These are phyloP conservation scores for Rhynchonycteris naso DNA, from an alignment of 2,797 vertebrate species.

Conservation along the genomic window DNA sequence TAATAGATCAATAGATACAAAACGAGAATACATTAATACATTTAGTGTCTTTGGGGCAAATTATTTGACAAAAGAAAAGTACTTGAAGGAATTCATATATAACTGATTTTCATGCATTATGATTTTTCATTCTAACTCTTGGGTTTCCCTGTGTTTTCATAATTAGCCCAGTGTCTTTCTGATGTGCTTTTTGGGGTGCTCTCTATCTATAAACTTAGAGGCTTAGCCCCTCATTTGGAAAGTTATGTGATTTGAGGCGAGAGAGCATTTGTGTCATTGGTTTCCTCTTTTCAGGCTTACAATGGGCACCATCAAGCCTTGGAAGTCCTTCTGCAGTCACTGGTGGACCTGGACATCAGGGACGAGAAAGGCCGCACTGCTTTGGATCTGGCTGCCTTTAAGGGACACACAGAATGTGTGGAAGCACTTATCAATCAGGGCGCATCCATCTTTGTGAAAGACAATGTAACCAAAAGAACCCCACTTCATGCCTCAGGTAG, in stretches of 20 bases:
- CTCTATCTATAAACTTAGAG: background rate
- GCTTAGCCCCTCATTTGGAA: background rate
- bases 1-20: background rate
- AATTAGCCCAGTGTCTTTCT: background rate
- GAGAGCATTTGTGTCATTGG: rapidly evolving
- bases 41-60: background rate
- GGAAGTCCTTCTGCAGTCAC: conserved; percentile 94
- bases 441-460: conserved; percentile 92
- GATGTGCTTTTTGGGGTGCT: background rate
- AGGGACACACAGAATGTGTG: conserved; percentile 94
- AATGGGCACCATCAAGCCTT: conserved; percentile 97
- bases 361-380: conserved; percentile 94
- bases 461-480: conserved; percentile 90
- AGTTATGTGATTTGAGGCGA: background rate
- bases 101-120: background rate
- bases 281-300: conserved; percentile 90
- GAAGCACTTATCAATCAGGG: conserved; percentile 95
- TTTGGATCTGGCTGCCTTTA: conserved; percentile 93
- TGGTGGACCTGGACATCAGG: conserved; percentile 93
- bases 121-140: background rate
- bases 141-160: background rate
- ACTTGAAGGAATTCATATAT: background rate
- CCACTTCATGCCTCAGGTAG: conserved; percentile 95
- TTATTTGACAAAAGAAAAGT: background rate
- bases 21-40: background rate